Conservation (phyloP, 2,888 invertebrate species). For the Hipparchia sbordonii region DNA sequence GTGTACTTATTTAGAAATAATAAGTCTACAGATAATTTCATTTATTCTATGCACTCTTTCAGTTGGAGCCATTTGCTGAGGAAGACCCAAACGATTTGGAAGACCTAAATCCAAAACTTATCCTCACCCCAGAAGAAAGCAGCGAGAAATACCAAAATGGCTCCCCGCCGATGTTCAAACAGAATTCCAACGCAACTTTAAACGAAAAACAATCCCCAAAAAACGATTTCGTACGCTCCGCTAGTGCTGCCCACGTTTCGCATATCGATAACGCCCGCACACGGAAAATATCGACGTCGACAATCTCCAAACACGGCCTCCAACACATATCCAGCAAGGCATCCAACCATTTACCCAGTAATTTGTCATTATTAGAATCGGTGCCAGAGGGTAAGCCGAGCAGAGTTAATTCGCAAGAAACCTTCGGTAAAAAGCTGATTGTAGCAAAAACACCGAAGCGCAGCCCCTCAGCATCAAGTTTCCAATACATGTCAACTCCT, state of each 20-base stretch:
- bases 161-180: constrained; percentile 65
- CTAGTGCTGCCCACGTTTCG: constrained; percentile 87
- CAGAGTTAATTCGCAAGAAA: constrained; percentile 65
- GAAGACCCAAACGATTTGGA: constrained; percentile 63
- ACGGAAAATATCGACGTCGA: constrained; percentile 67
- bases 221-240: constrained; percentile 84
- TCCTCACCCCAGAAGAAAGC: constrained; percentile 61
- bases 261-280: constrained; percentile 61
- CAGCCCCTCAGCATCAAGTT: constrained; percentile 91
- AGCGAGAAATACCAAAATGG: constrained; percentile 61
- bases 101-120: constrained; percentile 56
- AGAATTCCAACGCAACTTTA: constrained; percentile 54
- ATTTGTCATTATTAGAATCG: constrained; percentile 84
- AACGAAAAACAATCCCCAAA: constrained; percentile 53
- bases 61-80: constrained; percentile 69
- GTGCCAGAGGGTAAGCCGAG: constrained; percentile 85
- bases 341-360: constrained; percentile 84
- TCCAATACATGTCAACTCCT: constrained; percentile 92
- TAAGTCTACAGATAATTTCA: constrained; percentile 6
- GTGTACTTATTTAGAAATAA: too few species aligned
- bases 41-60: constrained; percentile 40
- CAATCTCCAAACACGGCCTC: constrained; percentile 69
- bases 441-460: constrained; percentile 82
- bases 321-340: constrained; percentile 84
- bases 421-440: constrained; percentile 66